A percentile compares a stretch with the other conserved stretches of the same genome.
phyloP scores from a whole-genome alignment of 2,113 vertebrate species.

The Plecturocebus donacophilus region DNA sequence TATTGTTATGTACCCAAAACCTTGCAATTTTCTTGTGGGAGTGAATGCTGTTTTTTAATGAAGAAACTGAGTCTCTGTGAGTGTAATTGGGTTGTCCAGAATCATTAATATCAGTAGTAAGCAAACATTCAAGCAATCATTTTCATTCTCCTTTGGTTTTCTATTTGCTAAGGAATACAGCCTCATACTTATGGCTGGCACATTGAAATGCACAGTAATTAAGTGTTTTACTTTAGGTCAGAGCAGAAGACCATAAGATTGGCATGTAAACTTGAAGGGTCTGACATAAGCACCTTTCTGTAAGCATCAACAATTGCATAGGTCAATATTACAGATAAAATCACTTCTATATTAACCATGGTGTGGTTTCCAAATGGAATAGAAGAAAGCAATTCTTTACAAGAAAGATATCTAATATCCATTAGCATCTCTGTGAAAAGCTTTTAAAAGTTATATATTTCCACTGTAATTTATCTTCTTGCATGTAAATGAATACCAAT shows the following conservation, averaged over 20 bases:
- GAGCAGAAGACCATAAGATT: not conserved
- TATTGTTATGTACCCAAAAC: not conserved
- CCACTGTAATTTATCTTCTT: not conserved
- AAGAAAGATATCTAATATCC: constrained; percentile 16
- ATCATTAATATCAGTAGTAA: constrained; percentile 35
- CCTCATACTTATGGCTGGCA: not conserved
- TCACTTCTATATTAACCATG: constrained; percentile 29
- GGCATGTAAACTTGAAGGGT: not conserved
- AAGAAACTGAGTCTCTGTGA: not conserved
- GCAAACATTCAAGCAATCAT: not conserved
- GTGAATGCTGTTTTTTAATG: not conserved
- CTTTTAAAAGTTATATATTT: not conserved
- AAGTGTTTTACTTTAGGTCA: constrained; percentile 51
- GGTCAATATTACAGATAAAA: constrained; percentile 19
- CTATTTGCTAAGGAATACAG: constrained; percentile 28
- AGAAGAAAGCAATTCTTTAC: constrained; percentile 31
- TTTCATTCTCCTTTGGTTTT: not conserved
- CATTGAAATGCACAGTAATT: constrained; percentile 52
- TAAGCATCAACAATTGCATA: not conserved
- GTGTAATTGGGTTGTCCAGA: constrained; percentile 36
- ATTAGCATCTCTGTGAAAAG: not conserved
- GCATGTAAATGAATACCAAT: not conserved
- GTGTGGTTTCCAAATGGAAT: constrained; percentile 22
- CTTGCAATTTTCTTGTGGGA: not conserved
- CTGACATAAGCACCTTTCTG: not conserved